Percentiles rank a stretch among this genome's conserved stretches.
Evolutionary conservation across 2,888 invertebrate species (phyloP).

Genomic region (Taphrorychus bicolor): DNA sequence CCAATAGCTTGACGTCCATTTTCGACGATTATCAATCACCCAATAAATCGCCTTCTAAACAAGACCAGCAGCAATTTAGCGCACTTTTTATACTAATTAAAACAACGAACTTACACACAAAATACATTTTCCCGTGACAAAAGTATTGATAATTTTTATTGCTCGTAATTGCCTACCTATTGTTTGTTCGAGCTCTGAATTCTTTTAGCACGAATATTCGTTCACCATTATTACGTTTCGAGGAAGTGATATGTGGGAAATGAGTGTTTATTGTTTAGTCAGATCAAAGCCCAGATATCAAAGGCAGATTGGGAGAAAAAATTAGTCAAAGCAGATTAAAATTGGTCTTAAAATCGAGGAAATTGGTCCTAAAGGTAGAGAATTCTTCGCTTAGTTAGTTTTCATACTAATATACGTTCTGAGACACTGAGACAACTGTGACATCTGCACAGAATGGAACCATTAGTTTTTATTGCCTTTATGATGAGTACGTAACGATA

Average conservation of each 20-base stretch:
- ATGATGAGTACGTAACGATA: too few relatives aligned
- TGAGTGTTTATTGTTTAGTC: too few relatives aligned
- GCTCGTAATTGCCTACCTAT: conserved; percentile 17
- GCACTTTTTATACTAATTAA: conserved; percentile 28
- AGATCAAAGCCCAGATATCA: too few relatives aligned
- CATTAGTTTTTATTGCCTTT: too few relatives aligned
- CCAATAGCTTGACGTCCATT: background rate
- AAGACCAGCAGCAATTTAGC: conserved; percentile 18
- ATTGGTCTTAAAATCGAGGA: too few relatives aligned
- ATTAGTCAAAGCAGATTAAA: too few relatives aligned
- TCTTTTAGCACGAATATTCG: conserved; percentile 13
- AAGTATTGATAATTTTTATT: conserved; percentile 27
- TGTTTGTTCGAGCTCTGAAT: conserved; percentile 26
- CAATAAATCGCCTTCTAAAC: conserved; percentile 10
- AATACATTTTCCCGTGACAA: conserved; percentile 32
- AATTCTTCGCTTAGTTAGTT: too few relatives aligned
- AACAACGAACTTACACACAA: conserved; percentile 15
- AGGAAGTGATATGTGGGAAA: background rate
- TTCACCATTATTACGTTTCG: background rate
- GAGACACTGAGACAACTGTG: too few relatives aligned
- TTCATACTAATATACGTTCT: too few relatives aligned
- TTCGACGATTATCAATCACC: background rate
- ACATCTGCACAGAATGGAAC: too few relatives aligned
- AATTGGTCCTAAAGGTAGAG: too few relatives aligned
- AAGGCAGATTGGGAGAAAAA: too few relatives aligned